These are phyloP conservation scores for Hippolais icterina DNA, from an alignment of 2,113 vertebrate genomes.

Conservation along the genomic window DNA sequence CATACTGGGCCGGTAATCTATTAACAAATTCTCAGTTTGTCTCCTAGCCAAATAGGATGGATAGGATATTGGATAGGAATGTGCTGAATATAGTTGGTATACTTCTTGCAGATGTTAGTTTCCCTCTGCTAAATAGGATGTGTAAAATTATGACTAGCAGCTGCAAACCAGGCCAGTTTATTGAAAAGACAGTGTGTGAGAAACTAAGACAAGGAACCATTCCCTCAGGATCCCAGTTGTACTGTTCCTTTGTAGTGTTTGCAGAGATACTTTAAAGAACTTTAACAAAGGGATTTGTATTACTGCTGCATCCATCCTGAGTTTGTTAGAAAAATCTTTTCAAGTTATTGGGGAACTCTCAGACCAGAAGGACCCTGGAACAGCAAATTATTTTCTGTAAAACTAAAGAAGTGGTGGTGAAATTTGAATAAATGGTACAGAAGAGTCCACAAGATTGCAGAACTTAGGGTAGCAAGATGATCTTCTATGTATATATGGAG, in stretches of 20 bases:
- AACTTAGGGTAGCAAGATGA: neutral
- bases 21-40: neutral
- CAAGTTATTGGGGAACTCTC: neutral
- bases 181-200: neutral
- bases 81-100: neutral
- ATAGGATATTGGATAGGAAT: neutral
- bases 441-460: neutral
- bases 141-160: neutral
- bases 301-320: neutral
- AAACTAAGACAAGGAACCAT: neutral
- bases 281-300: neutral
- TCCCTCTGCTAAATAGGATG: neutral
- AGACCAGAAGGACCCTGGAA: neutral
- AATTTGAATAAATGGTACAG: neutral
- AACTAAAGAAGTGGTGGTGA: neutral
- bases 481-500: neutral
- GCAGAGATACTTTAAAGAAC: neutral
- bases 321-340: neutral
- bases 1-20: fast-evolving
- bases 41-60: neutral
- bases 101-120: neutral
- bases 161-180: neutral
- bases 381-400: neutral
- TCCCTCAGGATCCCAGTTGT: neutral
- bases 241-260: neutral